Base-by-base conservation (phyloP, 2,113 vertebrate species). In the Benitochromis conjunctus region DNA sequence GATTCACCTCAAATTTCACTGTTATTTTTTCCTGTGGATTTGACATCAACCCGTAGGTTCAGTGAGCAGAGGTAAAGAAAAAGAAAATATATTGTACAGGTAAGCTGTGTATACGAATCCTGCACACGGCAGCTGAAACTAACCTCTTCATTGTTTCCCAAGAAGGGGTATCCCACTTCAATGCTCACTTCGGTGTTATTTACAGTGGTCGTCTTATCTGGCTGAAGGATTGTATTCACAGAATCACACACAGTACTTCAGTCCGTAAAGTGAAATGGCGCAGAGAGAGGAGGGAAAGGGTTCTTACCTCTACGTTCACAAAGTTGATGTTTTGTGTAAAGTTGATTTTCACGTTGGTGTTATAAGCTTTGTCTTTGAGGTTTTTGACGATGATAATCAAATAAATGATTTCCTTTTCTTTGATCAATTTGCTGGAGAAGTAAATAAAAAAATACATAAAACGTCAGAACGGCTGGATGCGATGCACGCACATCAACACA, bases 301-400 rank as follows among this genome's bases (percentile, higher is more conserved):
- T 64, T 51, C 94, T 87, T 94, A 99, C 99, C 98, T 99, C 98
- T 36, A 97, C 97, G 93, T 97, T 98, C 19, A 97, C 96, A 71
- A 97, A 98, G 91, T 99, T 97, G 88, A 99, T 97, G 94, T 99
- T 99, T 60, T 97, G 94, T 29, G 98, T 97, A 91, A 98, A 97
- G 34, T 94, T 96, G 80, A 98, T 92, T 11, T 92, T 90, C 43
- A 98, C 97, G 81, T 97, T 98, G 41, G 98, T 97, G 89, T 99
- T 99, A 93, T 99, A 99, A 1, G 99, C 99, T 26, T 97, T 98
- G 90, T 99, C 98, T 91, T 96, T 95, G 69, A 95, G 97, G 93
- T 99, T 99, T 80, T 53, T 96, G 36, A 99, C 80, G 1, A 84
- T 96, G 62, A 99, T 91, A 69, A 91, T 95, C 53, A 99, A 91